A percentile compares a stretch with the other conserved stretches of the same genome.
Conservation (phyloP, 2,113 vertebrate genomes). For the Tachycineta bicolor region DNA sequence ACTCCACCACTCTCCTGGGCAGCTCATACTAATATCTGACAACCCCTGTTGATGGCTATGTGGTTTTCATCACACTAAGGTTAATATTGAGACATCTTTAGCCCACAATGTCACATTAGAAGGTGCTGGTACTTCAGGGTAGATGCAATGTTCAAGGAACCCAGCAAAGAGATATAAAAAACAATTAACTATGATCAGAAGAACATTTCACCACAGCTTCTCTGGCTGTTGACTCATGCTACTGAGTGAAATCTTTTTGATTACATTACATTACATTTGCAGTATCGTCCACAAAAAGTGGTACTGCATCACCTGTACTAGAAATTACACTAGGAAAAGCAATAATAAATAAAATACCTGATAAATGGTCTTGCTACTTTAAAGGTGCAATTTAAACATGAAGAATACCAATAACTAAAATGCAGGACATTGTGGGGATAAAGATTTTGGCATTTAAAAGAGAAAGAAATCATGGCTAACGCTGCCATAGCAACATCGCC, state of each 20-base stretch:
- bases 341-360: background rate
- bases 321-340: background rate
- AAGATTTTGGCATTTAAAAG: constrained; percentile 15
- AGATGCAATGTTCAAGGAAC: background rate
- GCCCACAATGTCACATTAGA: background rate
- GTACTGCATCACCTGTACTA: background rate
- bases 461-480: constrained; percentile 38
- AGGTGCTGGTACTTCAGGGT: background rate
- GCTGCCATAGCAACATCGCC: constrained; percentile 70
- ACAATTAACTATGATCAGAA: background rate
- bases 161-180: background rate
- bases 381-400: background rate
- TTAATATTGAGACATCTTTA: background rate
- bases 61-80: background rate
- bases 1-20: background rate
- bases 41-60: background rate
- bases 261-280: background rate
- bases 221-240: background rate
- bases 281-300: background rate
- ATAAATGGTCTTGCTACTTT: background rate
- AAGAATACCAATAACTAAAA: background rate
- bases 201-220: background rate
- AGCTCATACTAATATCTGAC: background rate
- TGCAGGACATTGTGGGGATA: background rate
- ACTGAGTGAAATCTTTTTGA: background rate